Evolutionary conservation across 2,888 invertebrate genomes (phyloP).

Genomic region (Sturmia bella): DNA sequence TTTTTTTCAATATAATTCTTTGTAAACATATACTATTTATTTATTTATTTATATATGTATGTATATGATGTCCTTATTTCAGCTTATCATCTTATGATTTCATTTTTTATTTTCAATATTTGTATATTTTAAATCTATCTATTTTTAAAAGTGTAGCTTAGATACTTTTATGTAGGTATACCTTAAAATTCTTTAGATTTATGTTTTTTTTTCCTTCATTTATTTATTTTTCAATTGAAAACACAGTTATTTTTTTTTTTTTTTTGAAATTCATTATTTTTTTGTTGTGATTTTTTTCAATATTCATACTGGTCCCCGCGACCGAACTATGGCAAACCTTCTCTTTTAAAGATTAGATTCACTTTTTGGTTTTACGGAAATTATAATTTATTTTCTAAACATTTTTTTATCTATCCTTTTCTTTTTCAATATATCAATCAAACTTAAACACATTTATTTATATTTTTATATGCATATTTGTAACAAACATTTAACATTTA

Average conservation of each 20-base stretch:
- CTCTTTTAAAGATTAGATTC: constrained; percentile 64
- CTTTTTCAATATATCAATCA: constrained; percentile 65
- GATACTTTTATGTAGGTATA: constrained; percentile 42
- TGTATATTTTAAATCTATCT: constrained; percentile 69
- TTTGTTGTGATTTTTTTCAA: constrained; percentile 39
- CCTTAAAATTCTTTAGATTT: constrained; percentile 52
- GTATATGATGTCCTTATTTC: neutral
- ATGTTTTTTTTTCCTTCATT: constrained; percentile 70
- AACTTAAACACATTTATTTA: constrained; percentile 77
- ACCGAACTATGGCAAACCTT: constrained; percentile 65
- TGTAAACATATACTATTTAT: constrained; percentile 13
- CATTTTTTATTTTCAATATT: constrained; percentile 32
- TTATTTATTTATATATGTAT: constrained; percentile 24
- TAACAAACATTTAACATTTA: constrained; percentile 64
- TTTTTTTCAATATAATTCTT: constrained; percentile 10
- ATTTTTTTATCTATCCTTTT: constrained; percentile 71
- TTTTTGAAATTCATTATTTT: no score
- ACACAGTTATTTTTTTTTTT: constrained; percentile 50
- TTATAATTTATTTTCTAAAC: constrained; percentile 29
- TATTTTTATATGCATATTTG: constrained; percentile 59
- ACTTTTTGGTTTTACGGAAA: constrained; percentile 55
- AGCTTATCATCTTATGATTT: neutral
- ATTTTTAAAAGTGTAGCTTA: constrained; percentile 60
- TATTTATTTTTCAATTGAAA: constrained; percentile 30
- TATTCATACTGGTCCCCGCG: constrained; percentile 65